Conservation (phyloP, 2,888 invertebrate species). For the Lithosia quadra region DNA sequence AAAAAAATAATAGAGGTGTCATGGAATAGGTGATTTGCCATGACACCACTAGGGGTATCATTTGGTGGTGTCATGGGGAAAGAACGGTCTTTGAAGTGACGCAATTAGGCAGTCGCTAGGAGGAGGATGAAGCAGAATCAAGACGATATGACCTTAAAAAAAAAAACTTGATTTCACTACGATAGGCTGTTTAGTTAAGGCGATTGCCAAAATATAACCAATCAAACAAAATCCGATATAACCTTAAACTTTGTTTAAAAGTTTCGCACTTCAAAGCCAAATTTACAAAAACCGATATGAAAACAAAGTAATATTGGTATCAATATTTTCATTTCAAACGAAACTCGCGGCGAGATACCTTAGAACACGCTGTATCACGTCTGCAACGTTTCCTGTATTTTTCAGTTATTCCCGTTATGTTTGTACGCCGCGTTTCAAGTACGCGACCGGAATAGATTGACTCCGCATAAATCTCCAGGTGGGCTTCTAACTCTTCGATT, state of each 20-base stretch:
- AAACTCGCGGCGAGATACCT: slow-evolving; percentile 19
- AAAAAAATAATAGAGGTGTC: too few relatives aligned
- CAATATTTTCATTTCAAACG: slow-evolving; percentile 17
- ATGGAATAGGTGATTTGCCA: too few relatives aligned
- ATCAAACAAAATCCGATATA: not conserved
- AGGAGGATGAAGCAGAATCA: too few relatives aligned
- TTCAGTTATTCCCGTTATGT: slow-evolving; percentile 49
- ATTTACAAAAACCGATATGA: slow-evolving; percentile 8
- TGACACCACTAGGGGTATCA: too few relatives aligned
- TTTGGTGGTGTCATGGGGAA: too few relatives aligned
- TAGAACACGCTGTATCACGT: slow-evolving; percentile 34
- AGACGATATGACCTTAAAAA: too few relatives aligned
- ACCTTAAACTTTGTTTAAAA: not conserved
- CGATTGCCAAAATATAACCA: not conserved
- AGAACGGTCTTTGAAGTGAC: too few relatives aligned
- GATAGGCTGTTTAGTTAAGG: not conserved
- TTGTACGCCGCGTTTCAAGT: slow-evolving; percentile 37
- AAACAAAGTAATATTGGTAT: slow-evolving; percentile 16
- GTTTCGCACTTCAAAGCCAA: not conserved
- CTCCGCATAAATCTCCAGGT: slow-evolving; percentile 42
- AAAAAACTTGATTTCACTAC: too few relatives aligned
- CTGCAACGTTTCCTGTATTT: slow-evolving; percentile 48
- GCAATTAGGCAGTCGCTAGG: too few relatives aligned
- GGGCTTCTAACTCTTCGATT: slow-evolving; percentile 31
- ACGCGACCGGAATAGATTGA: slow-evolving; percentile 55